Conservation (phyloP, 2,113 vertebrate species). For the Ammospiza caudacuta region DNA sequence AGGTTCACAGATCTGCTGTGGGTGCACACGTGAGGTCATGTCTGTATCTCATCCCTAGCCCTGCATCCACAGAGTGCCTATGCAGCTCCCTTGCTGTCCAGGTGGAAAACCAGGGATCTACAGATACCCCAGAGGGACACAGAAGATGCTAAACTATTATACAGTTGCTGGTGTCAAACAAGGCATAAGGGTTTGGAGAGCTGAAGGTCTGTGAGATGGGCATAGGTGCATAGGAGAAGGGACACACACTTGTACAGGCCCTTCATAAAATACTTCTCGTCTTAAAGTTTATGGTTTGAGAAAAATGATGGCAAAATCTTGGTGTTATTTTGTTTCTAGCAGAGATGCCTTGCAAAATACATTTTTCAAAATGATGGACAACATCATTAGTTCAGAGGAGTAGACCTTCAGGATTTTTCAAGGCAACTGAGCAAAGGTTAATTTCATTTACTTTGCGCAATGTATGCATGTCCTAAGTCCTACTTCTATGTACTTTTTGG, state of each 20-base stretch:
- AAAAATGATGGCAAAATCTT: neutral
- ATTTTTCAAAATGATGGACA: neutral
- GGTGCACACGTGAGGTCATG: conserved; percentile 13
- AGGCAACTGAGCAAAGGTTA: neutral
- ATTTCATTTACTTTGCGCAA: neutral
- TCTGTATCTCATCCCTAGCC: neutral
- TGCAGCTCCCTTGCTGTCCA: conserved; percentile 5
- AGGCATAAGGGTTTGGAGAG: neutral
- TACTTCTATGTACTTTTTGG: neutral
- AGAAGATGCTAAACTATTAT: conserved; percentile 24
- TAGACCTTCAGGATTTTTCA: neutral
- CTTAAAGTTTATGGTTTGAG: neutral
- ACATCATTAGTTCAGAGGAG: neutral
- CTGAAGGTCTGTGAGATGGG: neutral
- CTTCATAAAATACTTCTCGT: neutral
- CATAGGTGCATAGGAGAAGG: too few relatives aligned
- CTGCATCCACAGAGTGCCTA: neutral
- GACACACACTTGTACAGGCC: neutral
- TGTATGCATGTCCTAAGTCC: neutral
- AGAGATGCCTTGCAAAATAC: neutral
- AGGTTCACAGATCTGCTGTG: neutral
- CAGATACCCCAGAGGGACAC: conserved; percentile 22
- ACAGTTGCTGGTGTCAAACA: neutral
- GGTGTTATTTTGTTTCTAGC: neutral
- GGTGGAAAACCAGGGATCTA: conserved; percentile 1